Conservation (phyloP, 2,113 vertebrate species). For the Sinocyclocheilus anophthalmus region DNA sequence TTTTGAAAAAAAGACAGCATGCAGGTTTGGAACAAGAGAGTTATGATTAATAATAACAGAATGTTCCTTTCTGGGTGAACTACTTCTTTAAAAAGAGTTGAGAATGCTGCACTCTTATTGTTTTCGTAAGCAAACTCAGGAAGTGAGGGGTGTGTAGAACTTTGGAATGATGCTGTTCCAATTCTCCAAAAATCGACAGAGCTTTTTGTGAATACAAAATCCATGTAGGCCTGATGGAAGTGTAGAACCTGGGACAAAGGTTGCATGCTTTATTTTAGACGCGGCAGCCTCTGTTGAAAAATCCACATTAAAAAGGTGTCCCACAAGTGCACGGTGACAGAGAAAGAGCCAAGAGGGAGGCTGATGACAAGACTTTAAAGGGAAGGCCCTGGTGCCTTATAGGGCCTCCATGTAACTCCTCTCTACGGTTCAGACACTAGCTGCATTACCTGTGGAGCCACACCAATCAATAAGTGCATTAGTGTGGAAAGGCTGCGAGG, state of each 20-base stretch:
- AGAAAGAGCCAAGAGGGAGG: conserved; percentile 18
- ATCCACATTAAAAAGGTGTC: conserved; percentile 12
- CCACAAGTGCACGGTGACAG: background rate
- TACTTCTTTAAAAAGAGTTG: background rate
- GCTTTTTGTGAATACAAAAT: background rate
- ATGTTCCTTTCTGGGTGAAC: background rate
- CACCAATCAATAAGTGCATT: conserved; percentile 71
- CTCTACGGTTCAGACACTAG: conserved; percentile 53
- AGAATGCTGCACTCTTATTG: no score
- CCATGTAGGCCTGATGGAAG: background rate
- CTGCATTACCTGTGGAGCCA: conserved; percentile 62
- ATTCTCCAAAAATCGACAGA: background rate
- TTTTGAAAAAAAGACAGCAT: no score
- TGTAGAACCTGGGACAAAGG: background rate
- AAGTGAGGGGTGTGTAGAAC: background rate
- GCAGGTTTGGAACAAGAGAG: no score
- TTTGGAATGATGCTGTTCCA: background rate
- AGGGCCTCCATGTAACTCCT: conserved; percentile 29
- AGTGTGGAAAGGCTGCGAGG: conserved; percentile 59
- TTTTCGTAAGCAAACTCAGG: background rate
- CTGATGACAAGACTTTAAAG: conserved; percentile 31
- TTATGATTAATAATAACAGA: background rate
- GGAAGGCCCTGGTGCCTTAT: background rate
- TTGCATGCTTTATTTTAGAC: background rate
- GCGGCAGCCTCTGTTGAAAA: background rate